Percentiles rank a stretch among this genome's conserved stretches.
Evolutionary conservation across 2,797 vertebrate genomes (phyloP).

Genomic region (Chlorospingus flavigularis): DNA sequence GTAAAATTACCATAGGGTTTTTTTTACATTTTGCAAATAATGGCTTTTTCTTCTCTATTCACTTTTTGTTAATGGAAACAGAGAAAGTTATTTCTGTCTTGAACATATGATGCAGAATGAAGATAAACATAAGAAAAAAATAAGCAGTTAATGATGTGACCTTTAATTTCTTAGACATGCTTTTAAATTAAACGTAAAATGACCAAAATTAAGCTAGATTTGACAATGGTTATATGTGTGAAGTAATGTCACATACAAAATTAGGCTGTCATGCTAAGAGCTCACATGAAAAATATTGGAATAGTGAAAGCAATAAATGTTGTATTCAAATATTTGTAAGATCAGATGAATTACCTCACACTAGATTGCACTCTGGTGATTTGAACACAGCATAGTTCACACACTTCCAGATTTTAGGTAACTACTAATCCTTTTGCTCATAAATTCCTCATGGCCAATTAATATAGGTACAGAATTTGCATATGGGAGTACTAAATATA

Average conservation of each 20-base stretch:
- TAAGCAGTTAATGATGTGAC: slow-evolving; percentile 40
- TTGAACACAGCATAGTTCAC: not conserved
- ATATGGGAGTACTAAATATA: not conserved
- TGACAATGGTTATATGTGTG: not conserved
- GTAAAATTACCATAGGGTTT: slow-evolving; percentile 81
- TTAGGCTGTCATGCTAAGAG: not conserved
- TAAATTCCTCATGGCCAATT: not conserved
- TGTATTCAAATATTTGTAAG: not conserved
- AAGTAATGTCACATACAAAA: not conserved
- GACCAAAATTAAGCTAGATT: slow-evolving; percentile 23
- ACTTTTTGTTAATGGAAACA: slow-evolving; percentile 70
- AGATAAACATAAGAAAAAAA: not conserved
- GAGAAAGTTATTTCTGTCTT: not conserved
- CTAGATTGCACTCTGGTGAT: not conserved
- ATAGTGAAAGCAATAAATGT: not conserved
- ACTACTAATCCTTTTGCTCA: not conserved
- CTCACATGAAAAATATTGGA: not conserved
- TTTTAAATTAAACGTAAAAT: slow-evolving; percentile 58
- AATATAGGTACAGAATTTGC: not conserved
- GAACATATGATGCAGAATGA: slow-evolving; percentile 24
- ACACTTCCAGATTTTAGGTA: not conserved
- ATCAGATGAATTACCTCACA: not conserved
- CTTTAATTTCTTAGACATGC: slow-evolving; percentile 41
- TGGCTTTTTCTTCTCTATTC: slow-evolving; percentile 71
- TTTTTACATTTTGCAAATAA: slow-evolving; percentile 83